Base-by-base conservation (phyloP, 2,888 invertebrate species). In the Ditylenchus weischeri region DNA sequence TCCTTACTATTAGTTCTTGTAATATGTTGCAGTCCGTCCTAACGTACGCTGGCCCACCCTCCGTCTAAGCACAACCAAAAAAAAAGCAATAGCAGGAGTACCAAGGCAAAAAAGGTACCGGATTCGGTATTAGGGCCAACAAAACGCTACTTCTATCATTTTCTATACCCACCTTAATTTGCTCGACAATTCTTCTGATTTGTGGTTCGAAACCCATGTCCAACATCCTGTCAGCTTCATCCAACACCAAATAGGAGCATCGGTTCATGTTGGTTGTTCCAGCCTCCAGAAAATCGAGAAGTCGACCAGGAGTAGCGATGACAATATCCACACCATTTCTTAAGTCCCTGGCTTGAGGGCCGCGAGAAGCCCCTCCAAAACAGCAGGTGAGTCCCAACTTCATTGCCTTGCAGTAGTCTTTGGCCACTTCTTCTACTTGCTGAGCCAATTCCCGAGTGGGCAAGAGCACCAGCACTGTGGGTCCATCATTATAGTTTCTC, bases 341-440 rank as follows among this genome's bases (percentile, higher is more conserved):
- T 13, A 87, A 76, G 69, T 85, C 85, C 68, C 85, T 76, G 54
- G 85, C 82, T 75, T 95, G 93, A 18, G 93, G 93, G 64, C 87
- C 92, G 84, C 95, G 96, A 0, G 94, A 93, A 2, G 95, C 93
- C 18, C 98, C 98, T 65, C 96, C 98, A 85, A 96, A 98, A 38
- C 95, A 90, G 85, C 96, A 98, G 3, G 93, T 93, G 83, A 93
- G 92, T 54, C 92, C 88, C 70, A 95, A 90, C 80, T 90, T 89
- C 4, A 92, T 90, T 0, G 90, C 88, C 60, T 88, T 87, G 68
- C 94, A 94, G 85, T 93, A 95, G 79, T 93, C 92, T 69, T 89
- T 89, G 0, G 94, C 93, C 10, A 96, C 95, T 76, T 92, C 90
- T 83, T 36, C 80, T 77, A 21, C 82, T 69, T 83, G 86, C 74